phyloP scores from a whole-genome alignment of 2,113 vertebrate species.

The Panthera tigris region DNA sequence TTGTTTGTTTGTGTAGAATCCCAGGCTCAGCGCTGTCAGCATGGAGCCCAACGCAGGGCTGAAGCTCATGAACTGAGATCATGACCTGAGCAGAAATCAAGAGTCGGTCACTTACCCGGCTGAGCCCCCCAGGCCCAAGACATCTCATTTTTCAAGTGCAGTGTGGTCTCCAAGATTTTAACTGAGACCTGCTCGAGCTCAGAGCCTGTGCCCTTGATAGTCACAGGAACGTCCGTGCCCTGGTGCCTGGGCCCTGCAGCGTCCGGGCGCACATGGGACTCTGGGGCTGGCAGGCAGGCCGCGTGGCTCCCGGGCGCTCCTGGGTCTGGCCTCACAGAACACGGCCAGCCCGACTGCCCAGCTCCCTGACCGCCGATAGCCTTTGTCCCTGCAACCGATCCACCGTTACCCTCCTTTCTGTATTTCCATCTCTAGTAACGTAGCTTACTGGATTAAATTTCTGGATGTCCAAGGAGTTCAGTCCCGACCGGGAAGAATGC shows the following conservation, averaged over 20 bases:
- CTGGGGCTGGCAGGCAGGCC: rapidly evolving
- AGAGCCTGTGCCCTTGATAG: neutral
- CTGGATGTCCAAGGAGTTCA: neutral
- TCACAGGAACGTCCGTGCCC: rapidly evolving
- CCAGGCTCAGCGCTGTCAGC: no score
- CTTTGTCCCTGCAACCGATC: neutral
- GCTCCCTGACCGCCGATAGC: neutral
- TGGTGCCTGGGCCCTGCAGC: neutral
- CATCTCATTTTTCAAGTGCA: neutral
- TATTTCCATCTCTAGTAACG: neutral
- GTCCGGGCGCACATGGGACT: neutral
- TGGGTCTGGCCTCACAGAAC: neutral
- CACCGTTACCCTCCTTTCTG: neutral
- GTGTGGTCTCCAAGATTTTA: neutral
- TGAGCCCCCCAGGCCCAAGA: neutral
- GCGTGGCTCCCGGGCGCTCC: neutral
- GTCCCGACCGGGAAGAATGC: neutral
- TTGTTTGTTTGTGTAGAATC: no score
- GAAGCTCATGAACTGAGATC: no score
- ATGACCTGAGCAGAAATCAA: no score
- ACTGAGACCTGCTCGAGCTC: neutral
- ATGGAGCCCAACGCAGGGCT: no score
- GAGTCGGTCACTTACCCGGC: neutral
- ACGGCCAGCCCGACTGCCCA: no score
- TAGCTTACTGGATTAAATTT: neutral